phyloP scores from a whole-genome alignment of 2,113 vertebrate genomes.

The Perccottus glenii region DNA sequence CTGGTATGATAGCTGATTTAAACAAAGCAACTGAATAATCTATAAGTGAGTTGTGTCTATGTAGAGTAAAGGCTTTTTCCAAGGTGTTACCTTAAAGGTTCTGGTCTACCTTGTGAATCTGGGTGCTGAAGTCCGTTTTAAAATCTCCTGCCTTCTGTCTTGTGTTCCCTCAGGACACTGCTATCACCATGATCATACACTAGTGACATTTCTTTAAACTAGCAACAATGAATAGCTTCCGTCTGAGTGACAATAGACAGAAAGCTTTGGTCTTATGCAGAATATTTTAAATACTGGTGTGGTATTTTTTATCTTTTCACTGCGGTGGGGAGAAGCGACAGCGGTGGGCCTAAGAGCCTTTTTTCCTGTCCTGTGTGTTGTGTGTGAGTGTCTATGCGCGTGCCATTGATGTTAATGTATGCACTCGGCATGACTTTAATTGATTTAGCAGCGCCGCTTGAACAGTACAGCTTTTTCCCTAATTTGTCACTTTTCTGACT shows the following conservation, averaged over 20 bases:
- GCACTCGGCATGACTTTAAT: conserved; percentile 78
- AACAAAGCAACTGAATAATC: conserved; percentile 73
- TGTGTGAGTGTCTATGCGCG: conserved; percentile 26
- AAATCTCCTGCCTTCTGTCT: conserved; percentile 61
- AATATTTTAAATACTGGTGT: conserved; percentile 81
- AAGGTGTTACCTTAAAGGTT: conserved; percentile 51
- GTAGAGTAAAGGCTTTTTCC: conserved; percentile 64
- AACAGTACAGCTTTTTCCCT: conserved; percentile 74
- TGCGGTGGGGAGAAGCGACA: conserved; percentile 60
- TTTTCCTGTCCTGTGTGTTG: conserved; percentile 31
- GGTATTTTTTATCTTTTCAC: conserved; percentile 61
- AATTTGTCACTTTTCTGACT: conserved; percentile 82
- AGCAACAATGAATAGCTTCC: conserved; percentile 81
- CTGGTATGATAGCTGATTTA: conserved; percentile 78
- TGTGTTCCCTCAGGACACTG: conserved; percentile 83
- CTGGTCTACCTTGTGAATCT: conserved; percentile 53
- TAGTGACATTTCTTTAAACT: conserved; percentile 96
- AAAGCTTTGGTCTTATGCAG: conserved; percentile 75
- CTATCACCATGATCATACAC: conserved; percentile 84
- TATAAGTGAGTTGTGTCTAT: conserved; percentile 69
- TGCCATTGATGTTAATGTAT: conserved; percentile 74
- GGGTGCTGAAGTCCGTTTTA: conserved; percentile 51
- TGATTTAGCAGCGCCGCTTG: conserved; percentile 77
- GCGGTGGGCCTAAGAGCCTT: conserved; percentile 47
- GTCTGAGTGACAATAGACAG: conserved; percentile 73